A percentile compares a stretch with the other conserved stretches of the same genome.
Conservation (phyloP, 2,888 invertebrate genomes). For the Tromatobia lineatoria region DNA sequence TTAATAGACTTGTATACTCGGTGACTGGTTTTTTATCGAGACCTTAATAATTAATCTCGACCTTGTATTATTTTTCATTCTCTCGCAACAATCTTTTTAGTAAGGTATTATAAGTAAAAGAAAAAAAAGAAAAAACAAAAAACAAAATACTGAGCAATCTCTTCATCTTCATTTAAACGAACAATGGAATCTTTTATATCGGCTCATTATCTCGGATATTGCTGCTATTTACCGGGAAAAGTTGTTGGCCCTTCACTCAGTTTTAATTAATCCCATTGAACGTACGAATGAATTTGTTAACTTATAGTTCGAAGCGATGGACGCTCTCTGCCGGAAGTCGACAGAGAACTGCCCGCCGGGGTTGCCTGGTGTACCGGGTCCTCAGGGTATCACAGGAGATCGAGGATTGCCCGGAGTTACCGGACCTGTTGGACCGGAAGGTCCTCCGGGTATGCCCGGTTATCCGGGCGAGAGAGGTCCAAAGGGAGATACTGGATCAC, state of each 20-base stretch:
- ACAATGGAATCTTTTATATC: background rate
- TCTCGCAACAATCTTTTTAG: too few species aligned
- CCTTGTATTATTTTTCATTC: too few species aligned
- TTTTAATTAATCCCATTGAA: constrained; percentile 6
- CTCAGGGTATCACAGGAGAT: constrained; percentile 87
- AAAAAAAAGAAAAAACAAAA: too few species aligned
- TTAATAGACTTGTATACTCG: background rate
- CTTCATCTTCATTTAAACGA: background rate
- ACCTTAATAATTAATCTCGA: too few species aligned
- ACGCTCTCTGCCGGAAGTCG: constrained; percentile 94
- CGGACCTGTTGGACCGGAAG: constrained; percentile 90
- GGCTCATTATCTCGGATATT: background rate
- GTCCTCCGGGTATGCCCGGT: constrained; percentile 87
- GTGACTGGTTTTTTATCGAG: background rate
- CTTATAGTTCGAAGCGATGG: constrained; percentile 92
- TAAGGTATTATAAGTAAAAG: background rate
- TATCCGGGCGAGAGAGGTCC: constrained; percentile 90
- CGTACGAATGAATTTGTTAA: constrained; percentile 44
- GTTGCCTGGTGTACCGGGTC: constrained; percentile 88
- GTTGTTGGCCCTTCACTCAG: background rate
- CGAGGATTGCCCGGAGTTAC: constrained; percentile 89
- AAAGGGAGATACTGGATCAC: constrained; percentile 88
- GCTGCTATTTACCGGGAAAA: background rate
- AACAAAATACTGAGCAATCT: background rate
- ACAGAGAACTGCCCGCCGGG: constrained; percentile 93